phyloP scores from a whole-genome alignment of 1,140 invertebrate species.

The Cryptotermes secundus region DNA sequence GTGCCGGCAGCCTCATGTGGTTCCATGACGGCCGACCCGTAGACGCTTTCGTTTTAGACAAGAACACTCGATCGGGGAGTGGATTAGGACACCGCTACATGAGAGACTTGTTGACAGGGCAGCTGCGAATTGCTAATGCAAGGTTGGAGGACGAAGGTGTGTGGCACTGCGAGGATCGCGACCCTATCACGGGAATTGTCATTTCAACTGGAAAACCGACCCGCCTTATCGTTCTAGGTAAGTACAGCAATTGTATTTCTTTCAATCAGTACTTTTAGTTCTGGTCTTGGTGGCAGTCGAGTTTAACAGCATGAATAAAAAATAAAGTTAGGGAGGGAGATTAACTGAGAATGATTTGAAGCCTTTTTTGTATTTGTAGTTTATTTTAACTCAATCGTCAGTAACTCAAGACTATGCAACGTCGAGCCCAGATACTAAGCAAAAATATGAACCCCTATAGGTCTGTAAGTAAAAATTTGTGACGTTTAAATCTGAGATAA shows the following conservation, averaged over 20 bases:
- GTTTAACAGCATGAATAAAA: no score
- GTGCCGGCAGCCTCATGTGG: constrained; percentile 48
- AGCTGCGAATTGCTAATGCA: constrained; percentile 65
- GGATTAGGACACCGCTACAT: constrained; percentile 53
- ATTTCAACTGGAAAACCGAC: constrained; percentile 60
- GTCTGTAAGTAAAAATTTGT: no score
- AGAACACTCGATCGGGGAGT: constrained; percentile 50
- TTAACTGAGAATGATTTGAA: no score
- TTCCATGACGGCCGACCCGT: constrained; percentile 50
- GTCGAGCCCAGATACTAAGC: no score
- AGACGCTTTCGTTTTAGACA: constrained; percentile 51
- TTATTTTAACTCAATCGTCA: no score
- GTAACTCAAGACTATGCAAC: no score
- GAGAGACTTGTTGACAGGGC: constrained; percentile 56
- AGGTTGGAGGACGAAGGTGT: constrained; percentile 67
- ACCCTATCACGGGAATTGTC: constrained; percentile 53
- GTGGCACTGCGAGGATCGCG: constrained; percentile 66
- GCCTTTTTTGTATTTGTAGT: no score
- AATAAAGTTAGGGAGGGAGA: no score
- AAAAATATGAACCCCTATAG: no score
- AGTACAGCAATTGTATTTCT: constrained; percentile 48
- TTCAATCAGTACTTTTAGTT: neutral
- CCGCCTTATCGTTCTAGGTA: constrained; percentile 66
- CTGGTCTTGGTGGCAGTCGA: no score
- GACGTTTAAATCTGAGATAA: no score